phyloP scores from a whole-genome alignment of 1,140 invertebrate genomes.

The Episyrphus balteatus region DNA sequence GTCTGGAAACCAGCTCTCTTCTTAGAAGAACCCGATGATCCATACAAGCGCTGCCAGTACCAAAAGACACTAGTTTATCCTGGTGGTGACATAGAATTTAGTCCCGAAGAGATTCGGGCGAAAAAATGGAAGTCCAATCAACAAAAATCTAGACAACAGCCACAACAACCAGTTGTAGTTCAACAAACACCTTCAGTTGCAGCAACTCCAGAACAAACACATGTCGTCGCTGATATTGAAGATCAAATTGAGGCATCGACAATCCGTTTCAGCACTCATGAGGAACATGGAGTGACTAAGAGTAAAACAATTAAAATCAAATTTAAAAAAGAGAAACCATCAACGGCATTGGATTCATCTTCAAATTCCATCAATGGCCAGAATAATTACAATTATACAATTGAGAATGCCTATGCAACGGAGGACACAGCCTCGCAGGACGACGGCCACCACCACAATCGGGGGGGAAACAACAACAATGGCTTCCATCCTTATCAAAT shows the following conservation, averaged over 20 bases:
- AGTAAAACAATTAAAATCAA: slow-evolving; percentile 34
- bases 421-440: background rate
- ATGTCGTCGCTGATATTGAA: slow-evolving; percentile 8
- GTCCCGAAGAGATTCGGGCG: slow-evolving; percentile 28
- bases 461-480: too few relatives aligned
- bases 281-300: slow-evolving; percentile 12
- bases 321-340: slow-evolving; percentile 26
- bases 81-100: slow-evolving; percentile 24
- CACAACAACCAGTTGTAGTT: background rate
- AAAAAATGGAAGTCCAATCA: slow-evolving; percentile 12
- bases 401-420: slow-evolving; percentile 20
- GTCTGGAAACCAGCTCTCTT: slow-evolving; percentile 33
- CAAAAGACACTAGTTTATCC: slow-evolving; percentile 31
- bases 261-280: slow-evolving; percentile 21
- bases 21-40: slow-evolving; percentile 33
- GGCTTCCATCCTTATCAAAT: slow-evolving; percentile 29
- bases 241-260: slow-evolving; percentile 21
- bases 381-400: slow-evolving; percentile 17
- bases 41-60: slow-evolving; percentile 27
- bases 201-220: background rate
- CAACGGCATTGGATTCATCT: slow-evolving; percentile 3
- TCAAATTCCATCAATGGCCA: background rate
- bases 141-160: background rate
- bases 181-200: background rate
- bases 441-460: slow-evolving; percentile 16